Evolutionary conservation across 2,888 invertebrate species (phyloP).

Genomic region (Peribatodes rhomboidaria): DNA sequence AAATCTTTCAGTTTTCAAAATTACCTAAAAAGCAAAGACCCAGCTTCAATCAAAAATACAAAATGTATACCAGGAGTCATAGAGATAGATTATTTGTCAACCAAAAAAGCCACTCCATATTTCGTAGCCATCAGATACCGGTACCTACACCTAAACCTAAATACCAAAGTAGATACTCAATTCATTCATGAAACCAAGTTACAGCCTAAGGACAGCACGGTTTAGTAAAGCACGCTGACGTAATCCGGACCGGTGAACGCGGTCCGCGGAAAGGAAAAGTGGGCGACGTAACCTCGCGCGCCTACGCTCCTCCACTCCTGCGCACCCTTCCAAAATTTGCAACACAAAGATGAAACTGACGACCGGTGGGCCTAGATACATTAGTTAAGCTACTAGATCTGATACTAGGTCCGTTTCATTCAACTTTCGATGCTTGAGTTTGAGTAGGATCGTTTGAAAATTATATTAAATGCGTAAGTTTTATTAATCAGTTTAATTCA

Average conservation of each 20-base stretch:
- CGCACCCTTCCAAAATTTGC: conserved; percentile 57
- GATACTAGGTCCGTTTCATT: conserved; percentile 27
- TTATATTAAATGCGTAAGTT: no score
- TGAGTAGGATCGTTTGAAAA: no score
- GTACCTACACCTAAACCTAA: background rate
- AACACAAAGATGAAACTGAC: conserved; percentile 45
- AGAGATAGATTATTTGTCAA: no score
- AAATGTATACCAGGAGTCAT: no score
- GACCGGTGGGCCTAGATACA: conserved; percentile 29
- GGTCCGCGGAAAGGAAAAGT: conserved; percentile 81
- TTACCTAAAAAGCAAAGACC: no score
- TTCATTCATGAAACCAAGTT: conserved; percentile 30
- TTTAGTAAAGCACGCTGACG: conserved; percentile 67
- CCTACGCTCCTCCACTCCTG: conserved; percentile 70
- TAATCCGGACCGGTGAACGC: conserved; percentile 74
- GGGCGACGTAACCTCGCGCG: conserved; percentile 79
- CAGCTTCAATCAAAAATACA: no score
- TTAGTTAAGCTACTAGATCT: conserved; percentile 29
- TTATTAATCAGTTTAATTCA: no score
- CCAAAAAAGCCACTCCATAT: no score
- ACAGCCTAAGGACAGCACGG: conserved; percentile 50
- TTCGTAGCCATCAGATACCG: no score
- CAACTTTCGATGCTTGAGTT: conserved; percentile 14
- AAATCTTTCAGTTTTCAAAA: no score
- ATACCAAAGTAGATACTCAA: background rate